Evolutionary conservation across 2,888 invertebrate genomes (phyloP), one percentile per base, ranked within the genome.

Genomic region (Nomada fucata): DNA sequence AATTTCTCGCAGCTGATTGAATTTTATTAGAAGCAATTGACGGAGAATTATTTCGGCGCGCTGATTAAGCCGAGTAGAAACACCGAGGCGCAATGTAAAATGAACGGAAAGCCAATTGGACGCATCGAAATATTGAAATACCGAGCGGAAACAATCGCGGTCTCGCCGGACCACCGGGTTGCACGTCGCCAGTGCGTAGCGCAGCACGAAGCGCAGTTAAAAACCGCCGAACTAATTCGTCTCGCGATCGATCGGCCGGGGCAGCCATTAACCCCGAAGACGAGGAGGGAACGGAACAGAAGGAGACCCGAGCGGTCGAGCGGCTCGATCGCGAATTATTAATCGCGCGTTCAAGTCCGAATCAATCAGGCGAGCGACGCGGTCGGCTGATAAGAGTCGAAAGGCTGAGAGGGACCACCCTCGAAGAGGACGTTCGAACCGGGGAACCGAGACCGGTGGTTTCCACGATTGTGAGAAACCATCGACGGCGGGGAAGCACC

Each of bases 391-490:
- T 36, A 61, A 59, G 26, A 53, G 47, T 9, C 18, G 29, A 44
- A 9, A 47, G 36, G 9, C 36, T 36, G 5, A 42, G 53, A n/a
- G 71, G 23, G 67, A 82, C 82, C 82, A 82, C 82, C 82, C 57
- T 81, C 57, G 76, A 82, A 50, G 75, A n/a, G 18, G 36, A 53
- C 47, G 68, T 44, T n/a, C 50, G 59, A 26, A n/a, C 0, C 52
- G 7, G 4, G 29, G 11, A 55, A 44, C 26, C 53, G 36, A 47
- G 36, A 18, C 68, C 71, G n/a, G 72, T 71, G 72, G 59, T 87
- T 86, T 85, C 87, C 70, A 72, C 79, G 82, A 82, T 78, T 69
- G 74, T 69, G 65, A 82, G 80, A 69, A 71, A 87, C 71, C 63
- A 59, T 67, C 44, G 53, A 50, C 15, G 53, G 55, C 15, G 29